Base-by-base conservation (phyloP, 1,140 invertebrate genomes). In the Idris sp. region DNA sequence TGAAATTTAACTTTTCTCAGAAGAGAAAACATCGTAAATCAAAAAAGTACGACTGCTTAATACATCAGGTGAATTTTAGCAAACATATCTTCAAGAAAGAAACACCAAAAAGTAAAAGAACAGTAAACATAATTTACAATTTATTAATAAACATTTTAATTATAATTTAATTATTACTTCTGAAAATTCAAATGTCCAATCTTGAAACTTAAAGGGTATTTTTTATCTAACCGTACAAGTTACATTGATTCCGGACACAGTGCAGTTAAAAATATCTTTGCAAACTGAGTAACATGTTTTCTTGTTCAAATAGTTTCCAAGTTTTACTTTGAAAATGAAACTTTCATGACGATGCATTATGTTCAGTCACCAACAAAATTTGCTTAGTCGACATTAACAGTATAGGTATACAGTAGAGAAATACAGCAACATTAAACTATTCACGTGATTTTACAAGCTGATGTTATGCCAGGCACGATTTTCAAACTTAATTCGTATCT, bases 1-100 rank as follows among this genome's bases (percentile, higher is more conserved):
- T 58, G 59, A 73, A 73, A 73, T 65, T 53, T 44, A 36, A 28
- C 25, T 26, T 30, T 33, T 36, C 38, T 65, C 43, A 15, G 10
- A 16, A 73, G 69, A 49, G 58, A 51, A 65, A 59, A 65, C 51
- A 36, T 44, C 53, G 44, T 65, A 68, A 51, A 58, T 68, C 44
- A 69, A 61, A 59, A 69, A 61, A 61, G 30, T 61, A 61, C 56
- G 54, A 40, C 41, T 40, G 48, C 40, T 26, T 16, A 26, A 25
- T 31, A 61, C 56, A 71, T 26, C 26, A n/a, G 40, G 49, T 46
- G 56, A 71, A 71, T 71, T 18, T 35, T n/a, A n/a, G n/a, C 43
- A 71, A 71, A 54, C 31, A 26, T 51, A 46, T 30, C 48, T 30
- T 10, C 8, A 26, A 9, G n/a, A n/a, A n/a, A n/a, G 25, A 38